Evolutionary conservation across 2,888 invertebrate genomes (phyloP), one percentile per base, ranked within the genome.

Genomic region (Shargacucullia verbasci): DNA sequence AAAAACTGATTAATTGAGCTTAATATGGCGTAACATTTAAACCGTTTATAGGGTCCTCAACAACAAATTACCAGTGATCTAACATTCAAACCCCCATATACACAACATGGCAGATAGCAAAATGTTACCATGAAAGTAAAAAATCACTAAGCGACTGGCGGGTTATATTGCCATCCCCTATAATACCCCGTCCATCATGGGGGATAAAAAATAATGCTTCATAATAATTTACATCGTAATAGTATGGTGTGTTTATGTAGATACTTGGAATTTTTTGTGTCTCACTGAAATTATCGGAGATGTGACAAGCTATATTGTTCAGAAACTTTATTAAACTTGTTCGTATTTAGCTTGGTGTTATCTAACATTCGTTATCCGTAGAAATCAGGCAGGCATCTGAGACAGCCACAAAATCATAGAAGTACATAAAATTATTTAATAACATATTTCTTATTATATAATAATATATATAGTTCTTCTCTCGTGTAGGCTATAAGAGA

Each of bases 161-260:
- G 50, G 27, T 44, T 67, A 46, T 63, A 57, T 63, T 65, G 29
- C 72, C 69, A 69, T 68, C 59, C 56, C 52, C 50, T 50, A 45
- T 73, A 78, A 81, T 69, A 73, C 73, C 60, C 65, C 75, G 76
- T 85, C 78, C 79, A 81, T 85, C 85, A 84, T 38, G 46, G 46
- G 39, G 83, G 80, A 85, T 86, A 83, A 85, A 85, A 83, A 83
- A 85, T 79, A 83, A 84, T 80, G 80, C 81, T 78, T 73, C 57
- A 82, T 83, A 85, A 86, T 86, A 80, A 86, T 86, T 85, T 83
- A 74, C 80, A 76, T 84, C 81, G 76, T 75, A 72, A 11, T 5
- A 9, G 9, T 47, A 47, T 27, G 34, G 37, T 29, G 29, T 7
- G 2, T 20, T 3, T 20, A 20, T 20, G 20, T 20, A n/a, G n/a